Evolutionary conservation across 1,140 invertebrate species (phyloP), one percentile per base, ranked within the genome.

Genomic region (Triops longicaudatus): DNA sequence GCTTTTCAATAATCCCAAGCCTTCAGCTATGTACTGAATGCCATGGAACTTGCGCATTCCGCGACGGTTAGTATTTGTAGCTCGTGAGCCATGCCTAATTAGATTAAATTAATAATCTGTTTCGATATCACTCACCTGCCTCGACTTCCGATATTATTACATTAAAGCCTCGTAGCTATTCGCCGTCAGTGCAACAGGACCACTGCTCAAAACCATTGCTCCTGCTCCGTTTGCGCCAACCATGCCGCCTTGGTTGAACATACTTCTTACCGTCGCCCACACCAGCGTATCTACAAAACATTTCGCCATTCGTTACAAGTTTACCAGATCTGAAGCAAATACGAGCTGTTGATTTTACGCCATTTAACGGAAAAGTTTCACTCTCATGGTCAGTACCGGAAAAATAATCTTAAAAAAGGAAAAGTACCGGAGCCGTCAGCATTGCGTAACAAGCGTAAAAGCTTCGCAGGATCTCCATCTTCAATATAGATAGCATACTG

Each of bases 81-180:
- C 72, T 17, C 72, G 63, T 7, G 76, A 73, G 7, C 76, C 76
- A 43, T 77, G 72, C 26, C 76, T 77, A n/a, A n/a, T 2, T 37
- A 72, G 42, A 73, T 17, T 42, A 1, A 73, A 76, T 28, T 50
- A 17, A 17, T 2, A 50, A 50, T 17, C 42, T 26, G 28, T 50
- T 12, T 26, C 10, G 1, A 26, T 0, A 26, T 9, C 2, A 75
- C 12, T 41, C 26, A 12, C 28, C 12, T 6, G 11, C 27, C 2
- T 17, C 9, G 11, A 31, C 17, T 27, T 42, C 3, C 26, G 3
- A 72, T 4, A 17, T 41, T 28, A 42, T 41, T 78, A 78, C 78
- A 78, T 31, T n/a, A 78, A 74, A 5, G 74, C 26, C n/a, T 78
- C 78, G 37, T 78, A 78, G 41, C 74, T 76, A 43, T 78, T 42